Evolutionary conservation across 37 sponge, comb jelly and placozoan genomes (phyloP).

Genomic region (Bolinopsis microptera): DNA sequence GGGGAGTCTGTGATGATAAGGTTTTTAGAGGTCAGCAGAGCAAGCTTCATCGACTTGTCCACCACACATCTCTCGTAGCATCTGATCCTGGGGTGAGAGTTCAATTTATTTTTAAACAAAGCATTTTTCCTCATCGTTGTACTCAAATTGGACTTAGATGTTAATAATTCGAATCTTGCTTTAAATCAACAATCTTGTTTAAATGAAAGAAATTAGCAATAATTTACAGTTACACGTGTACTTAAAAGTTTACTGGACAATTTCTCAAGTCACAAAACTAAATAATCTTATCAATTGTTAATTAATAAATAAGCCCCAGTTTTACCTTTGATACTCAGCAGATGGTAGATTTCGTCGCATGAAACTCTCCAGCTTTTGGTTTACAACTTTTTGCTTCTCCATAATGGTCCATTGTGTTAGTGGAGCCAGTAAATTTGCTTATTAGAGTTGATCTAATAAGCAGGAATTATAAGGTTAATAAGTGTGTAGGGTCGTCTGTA

Average conservation of each 20-base stretch:
- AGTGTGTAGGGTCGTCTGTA: too few relatives aligned
- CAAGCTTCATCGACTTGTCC: slow-evolving; percentile 39
- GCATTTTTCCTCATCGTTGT: too few relatives aligned
- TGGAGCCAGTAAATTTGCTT: background rate
- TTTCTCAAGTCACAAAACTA: background rate
- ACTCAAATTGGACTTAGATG: too few relatives aligned
- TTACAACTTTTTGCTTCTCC: background rate
- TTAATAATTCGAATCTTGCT: too few relatives aligned
- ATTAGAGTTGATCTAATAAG: background rate
- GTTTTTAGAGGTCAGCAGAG: slow-evolving; percentile 44
- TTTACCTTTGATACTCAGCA: slow-evolving; percentile 18
- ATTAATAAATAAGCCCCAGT: too few relatives aligned
- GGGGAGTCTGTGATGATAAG: slow-evolving; percentile 54
- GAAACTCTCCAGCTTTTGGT: slow-evolving; percentile 62
- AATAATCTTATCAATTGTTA: background rate
- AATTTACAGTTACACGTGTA: too few relatives aligned
- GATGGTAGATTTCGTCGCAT: slow-evolving; percentile 52
- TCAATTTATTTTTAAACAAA: too few relatives aligned
- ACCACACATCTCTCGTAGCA: slow-evolving; percentile 59
- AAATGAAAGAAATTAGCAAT: too few relatives aligned
- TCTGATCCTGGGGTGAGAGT: background rate
- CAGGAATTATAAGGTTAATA: too few relatives aligned
- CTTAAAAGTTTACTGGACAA: too few relatives aligned
- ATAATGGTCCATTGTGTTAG: background rate
- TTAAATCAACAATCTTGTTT: too few relatives aligned